Base-by-base conservation (phyloP, 2,888 invertebrate genomes). In the Parnassius apollo region DNA sequence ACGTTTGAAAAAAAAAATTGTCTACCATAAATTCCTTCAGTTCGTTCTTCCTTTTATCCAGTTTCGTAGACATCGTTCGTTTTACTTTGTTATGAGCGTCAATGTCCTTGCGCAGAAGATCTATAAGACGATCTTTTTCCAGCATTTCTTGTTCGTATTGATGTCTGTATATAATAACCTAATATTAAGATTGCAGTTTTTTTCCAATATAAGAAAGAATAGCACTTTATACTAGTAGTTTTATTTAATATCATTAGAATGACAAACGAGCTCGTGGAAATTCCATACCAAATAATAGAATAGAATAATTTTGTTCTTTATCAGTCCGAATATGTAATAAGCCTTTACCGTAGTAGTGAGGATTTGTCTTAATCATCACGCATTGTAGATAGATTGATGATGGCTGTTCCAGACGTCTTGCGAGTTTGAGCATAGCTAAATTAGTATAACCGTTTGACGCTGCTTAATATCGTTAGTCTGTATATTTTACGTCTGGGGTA, bases 1-100 rank as follows among this genome's bases (percentile, higher is more conserved):
- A 35, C 7, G 35, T 51, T 51, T 22, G 12, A 8, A 53, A 48
- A 22, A 48, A 35, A 45, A 18, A 18, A 18, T 18, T 42, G 42
- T 45, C 42, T 85, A 95, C 96, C 92, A 95, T 93, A 74, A 94
- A 95, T 44, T 92, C 91, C 66, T 94, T 85, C 7, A 96, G 83
- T 42, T 94, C 93, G 18, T 93, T 92, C 73, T 93, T 93, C 73
- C 93, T 92, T 8, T 77, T 82, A 9, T 93, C 91, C 56, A 94
- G 88, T 46, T 93, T 88, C 2, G 77, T 74, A 9, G 94, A 93
- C 35, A 94, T 84, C 25, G 91, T 84, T 67, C 91, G 92, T 68
- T 94, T 89, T 66, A 93, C 88, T 71, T 93, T 94, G n/a, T 86
- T 91, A 59, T 93, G 88, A 1, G 89, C 83, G 3, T 94, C 94